Conservation (phyloP, 1,140 invertebrate species). For the Trichoplusia ni region DNA sequence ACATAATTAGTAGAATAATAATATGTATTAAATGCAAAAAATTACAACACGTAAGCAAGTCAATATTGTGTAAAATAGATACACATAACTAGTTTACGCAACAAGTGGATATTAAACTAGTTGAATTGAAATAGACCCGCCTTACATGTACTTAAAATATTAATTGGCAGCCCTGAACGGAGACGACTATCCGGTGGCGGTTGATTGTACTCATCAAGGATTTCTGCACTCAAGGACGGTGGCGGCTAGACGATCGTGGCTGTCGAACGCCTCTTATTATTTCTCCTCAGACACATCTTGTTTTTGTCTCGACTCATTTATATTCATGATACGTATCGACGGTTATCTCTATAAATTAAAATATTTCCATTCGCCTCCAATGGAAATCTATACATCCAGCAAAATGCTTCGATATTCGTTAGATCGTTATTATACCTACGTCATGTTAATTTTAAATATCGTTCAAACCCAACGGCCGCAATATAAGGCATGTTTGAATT, state of each 20-base stretch:
- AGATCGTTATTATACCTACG: slow-evolving; percentile 2
- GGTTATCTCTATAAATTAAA: slow-evolving; percentile 76
- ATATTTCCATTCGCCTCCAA: slow-evolving; percentile 54
- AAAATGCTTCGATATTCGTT: slow-evolving; percentile 38
- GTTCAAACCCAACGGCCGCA: neutral
- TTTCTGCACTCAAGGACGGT: slow-evolving; percentile 79
- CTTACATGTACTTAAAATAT: slow-evolving; percentile 44
- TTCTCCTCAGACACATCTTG: slow-evolving; percentile 74
- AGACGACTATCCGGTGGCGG: slow-evolving; percentile 72
- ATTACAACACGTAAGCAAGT: neutral
- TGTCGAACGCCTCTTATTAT: slow-evolving; percentile 76
- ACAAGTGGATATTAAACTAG: slow-evolving; percentile 29
- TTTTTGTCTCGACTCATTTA: slow-evolving; percentile 77
- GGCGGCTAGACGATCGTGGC: slow-evolving; percentile 66
- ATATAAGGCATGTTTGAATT: no score
- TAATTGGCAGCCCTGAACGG: slow-evolving; percentile 72
- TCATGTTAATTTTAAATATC: neutral
- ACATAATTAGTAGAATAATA: no score
- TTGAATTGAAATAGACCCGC: slow-evolving; percentile 28
- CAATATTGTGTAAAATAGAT: slow-evolving; percentile 18
- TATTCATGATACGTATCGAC: slow-evolving; percentile 78
- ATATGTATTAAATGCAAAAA: no score
- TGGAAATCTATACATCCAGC: slow-evolving; percentile 39
- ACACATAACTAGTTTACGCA: slow-evolving; percentile 31
- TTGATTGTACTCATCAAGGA: slow-evolving; percentile 81